Evolutionary conservation across 1,140 invertebrate species (phyloP).

Genomic region (Rhyzopertha dominica): DNA sequence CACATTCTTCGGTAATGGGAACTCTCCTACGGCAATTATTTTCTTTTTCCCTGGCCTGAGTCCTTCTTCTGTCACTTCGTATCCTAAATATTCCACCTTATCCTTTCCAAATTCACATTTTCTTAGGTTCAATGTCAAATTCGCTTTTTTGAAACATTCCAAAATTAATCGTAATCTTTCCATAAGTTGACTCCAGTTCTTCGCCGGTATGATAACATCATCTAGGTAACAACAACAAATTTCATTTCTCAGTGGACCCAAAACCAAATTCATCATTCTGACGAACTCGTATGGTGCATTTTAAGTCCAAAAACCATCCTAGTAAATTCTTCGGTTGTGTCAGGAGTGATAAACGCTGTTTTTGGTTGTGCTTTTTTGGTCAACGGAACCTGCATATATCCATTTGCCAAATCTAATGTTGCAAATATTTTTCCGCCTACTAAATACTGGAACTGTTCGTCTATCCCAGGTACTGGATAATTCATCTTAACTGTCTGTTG

Average conservation of each 20-base stretch:
- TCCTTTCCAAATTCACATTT: conserved; percentile 12
- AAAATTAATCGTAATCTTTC: conserved; percentile 21
- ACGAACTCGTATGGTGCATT: conserved; percentile 35
- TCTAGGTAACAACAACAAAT: conserved; percentile 26
- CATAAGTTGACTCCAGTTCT: conserved; percentile 20
- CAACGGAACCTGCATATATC: conserved; percentile 31
- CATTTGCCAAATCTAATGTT: conserved; percentile 25
- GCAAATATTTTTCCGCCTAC: conserved; percentile 24
- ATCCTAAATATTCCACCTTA: conserved; percentile 15
- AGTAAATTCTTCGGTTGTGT: conserved; percentile 44
- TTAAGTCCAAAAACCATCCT: conserved; percentile 42
- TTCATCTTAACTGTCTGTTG: conserved; percentile 14
- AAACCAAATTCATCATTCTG: conserved; percentile 27
- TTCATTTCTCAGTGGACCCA: conserved; percentile 27
- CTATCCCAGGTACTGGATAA: conserved; percentile 45
- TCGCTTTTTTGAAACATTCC: conserved; percentile 7
- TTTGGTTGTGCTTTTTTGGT: conserved; percentile 13
- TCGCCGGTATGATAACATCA: conserved; percentile 22
- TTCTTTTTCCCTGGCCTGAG: conserved; percentile 14
- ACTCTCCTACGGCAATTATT: conserved; percentile 9
- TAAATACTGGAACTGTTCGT: conserved; percentile 38
- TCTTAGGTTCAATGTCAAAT: conserved; percentile 11
- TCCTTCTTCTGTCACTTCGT: conserved; percentile 2
- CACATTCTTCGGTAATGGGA: conserved; percentile 17
- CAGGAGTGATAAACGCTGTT: conserved; percentile 37